Base-by-base conservation (phyloP, 2,888 invertebrate genomes). In the Mythimna albipuncta region DNA sequence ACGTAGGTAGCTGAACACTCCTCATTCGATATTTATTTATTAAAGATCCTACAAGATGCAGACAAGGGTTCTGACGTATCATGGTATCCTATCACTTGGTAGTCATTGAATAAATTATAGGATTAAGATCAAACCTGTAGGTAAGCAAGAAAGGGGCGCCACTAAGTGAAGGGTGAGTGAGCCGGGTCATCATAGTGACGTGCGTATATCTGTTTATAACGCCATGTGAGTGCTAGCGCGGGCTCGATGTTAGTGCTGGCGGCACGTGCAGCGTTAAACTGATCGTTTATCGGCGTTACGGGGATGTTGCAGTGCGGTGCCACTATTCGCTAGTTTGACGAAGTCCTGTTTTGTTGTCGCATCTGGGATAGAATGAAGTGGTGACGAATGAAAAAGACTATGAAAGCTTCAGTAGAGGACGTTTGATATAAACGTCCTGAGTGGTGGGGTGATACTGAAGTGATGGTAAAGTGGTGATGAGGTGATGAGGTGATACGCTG, bases 201-300 rank as follows among this genome's bases (percentile, higher is more conserved):
- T 52, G 47, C n/a, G n/a, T 16, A 5, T 9, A 50, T 64, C 7
- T 7, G 2, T 62, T 26, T 58, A 63, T 70, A 19, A 6, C 71
- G 63, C 19, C 11, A n/a, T 64, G 67, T 52, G 67, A 67, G 64
- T 57, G 64, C 47, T 19, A 3, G 50, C 61, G 35, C 64, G 57
- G 9, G 59, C 2, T 1, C 13, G 58, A 26, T 6, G 77, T 58
- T 32, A 59, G 35, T 41, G 65, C 77, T 16, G 54, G 10, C n/a
- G 68, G 69, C 80, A 72, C 82, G 82, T 72, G 82, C 50, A 72
- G 26, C 72, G 55, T 69, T 72, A 72, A 82, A 82, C 79, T 67
- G 64, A 52, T 64, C 72, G 79, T 69, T 64, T 72, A 58, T 59
- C 81, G 58, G 38, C 41, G 21, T 57, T 55, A 4, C 6, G n/a